Evolutionary conservation across 2,888 invertebrate genomes (phyloP), one percentile per base, ranked within the genome.

Genomic region (Folsomia manolachei): DNA sequence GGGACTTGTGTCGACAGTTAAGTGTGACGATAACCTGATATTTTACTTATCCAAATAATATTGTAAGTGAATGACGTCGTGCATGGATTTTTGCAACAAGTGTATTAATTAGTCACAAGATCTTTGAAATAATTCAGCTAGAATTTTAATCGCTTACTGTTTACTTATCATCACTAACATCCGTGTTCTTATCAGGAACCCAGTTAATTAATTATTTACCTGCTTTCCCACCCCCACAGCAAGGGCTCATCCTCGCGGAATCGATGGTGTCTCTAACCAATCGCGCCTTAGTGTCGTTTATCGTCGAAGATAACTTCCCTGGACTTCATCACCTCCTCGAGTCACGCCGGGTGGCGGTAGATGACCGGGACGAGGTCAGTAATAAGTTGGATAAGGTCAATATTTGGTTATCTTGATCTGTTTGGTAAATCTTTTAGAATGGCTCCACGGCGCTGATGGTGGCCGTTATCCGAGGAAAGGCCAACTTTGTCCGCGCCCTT

Each of bases 371-470:
- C 86, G 94, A 94, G 87, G 94, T 92, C 84, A 86, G 83, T 11
- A 39, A 14, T 39, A 11, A 27, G n/a, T 11, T 61, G n/a, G n/a
- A n/a, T n/a, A n/a, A n/a, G 11, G 19, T 14, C 61, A 21, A 51
- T 24, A 61, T 21, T 69, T 27, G 25, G 23, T 21, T 21, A 51
- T 69, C n/a, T 24, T n/a, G 27, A 25, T 27, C 63, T 9, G 62
- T 63, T 72, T 51, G 24, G 27, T 14, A n/a, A 72, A 73, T 14
- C 52, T 79, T 76, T 83, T 84, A 96, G 94, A 95, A 94, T 87
- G 95, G 95, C 76, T 91, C 93, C 75, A 96, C 97, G 65, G 92
- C 94, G 69, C 91, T 99, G 83, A 96, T 97, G 88, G 89, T 92
- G 82, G 96, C 97, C 63, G 90, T 94, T 73, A 89, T 91, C 82